Conservation (phyloP, 2,888 invertebrate genomes). For the Himalopsyche anomala region DNA sequence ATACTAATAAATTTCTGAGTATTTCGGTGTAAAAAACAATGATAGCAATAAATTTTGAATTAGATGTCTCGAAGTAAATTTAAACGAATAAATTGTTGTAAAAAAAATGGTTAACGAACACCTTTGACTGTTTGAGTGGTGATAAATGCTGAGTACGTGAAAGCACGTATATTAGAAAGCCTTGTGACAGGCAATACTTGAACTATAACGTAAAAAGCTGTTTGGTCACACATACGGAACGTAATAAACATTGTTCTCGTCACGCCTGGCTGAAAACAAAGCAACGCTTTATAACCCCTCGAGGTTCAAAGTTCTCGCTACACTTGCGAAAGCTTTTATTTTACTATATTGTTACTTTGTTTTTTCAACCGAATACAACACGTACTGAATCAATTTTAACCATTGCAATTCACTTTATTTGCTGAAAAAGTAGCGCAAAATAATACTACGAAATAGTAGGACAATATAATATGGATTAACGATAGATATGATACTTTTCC, state of each 20-base stretch:
- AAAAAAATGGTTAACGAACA: neutral
- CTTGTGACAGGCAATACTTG: slow-evolving; percentile 6
- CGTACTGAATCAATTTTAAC: too few relatives aligned
- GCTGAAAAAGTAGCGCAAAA: too few relatives aligned
- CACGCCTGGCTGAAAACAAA: slow-evolving; percentile 26
- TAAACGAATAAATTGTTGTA: neutral
- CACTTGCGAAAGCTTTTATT: neutral
- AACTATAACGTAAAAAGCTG: neutral
- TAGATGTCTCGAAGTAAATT: neutral
- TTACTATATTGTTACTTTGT: too few relatives aligned
- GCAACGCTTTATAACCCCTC: neutral
- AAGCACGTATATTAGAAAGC: slow-evolving; percentile 11
- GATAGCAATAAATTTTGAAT: too few relatives aligned
- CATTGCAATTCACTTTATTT: too few relatives aligned
- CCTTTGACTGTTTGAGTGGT: neutral
- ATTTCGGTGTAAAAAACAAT: too few relatives aligned
- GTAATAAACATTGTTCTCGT: neutral
- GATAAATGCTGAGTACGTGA: neutral
- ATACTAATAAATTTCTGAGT: too few relatives aligned
- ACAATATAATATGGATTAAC: too few relatives aligned
- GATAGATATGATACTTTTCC: too few relatives aligned
- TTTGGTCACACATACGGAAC: neutral
- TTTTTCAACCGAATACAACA: too few relatives aligned
- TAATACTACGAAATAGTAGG: too few relatives aligned
- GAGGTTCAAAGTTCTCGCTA: neutral